Evolutionary conservation across 2,888 invertebrate species (phyloP), one percentile per base, ranked within the genome.

Genomic region (Xylota segnis): DNA sequence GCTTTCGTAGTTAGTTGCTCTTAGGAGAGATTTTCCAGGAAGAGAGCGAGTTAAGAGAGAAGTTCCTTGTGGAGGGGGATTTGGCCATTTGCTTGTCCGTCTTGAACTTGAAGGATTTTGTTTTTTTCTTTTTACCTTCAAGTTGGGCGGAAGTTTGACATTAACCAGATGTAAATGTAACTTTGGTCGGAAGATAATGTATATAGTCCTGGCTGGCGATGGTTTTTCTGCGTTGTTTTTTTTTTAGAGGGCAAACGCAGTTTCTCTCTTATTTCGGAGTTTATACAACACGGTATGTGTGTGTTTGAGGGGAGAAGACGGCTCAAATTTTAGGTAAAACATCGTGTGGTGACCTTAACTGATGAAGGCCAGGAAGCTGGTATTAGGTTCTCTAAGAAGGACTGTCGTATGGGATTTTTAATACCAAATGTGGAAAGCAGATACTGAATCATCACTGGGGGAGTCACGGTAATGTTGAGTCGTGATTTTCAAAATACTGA

Each of bases 41-140:
- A 81, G 84, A 84, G 84, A 9, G 23, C n/a, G 10, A 37, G 4
- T 23, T 45, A 72, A 77, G 83, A 77, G 83, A 7, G 18, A 12
- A 9, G 12, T 16, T 5, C 23, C 5, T 47, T 27, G 4, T 16
- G 34, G 34, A 47, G 27, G 23, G 10, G n/a, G 74, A 63, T 65
- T 74, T 52, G 34, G 47, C n/a, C 47, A 77, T 77, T 54, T 61
- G 77, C 52, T 61, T 66, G 58, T 23, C 29, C 34, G 63, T 83
- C 83, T 78, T 83, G 78, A 78, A 78, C 83, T 63, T 83, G 83
- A 63, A 68, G 74, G 29, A 52, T 72, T 59, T 16, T 58, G 1
- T 2, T 23, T 23, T 23, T 23, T 23, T 23, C 1, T 23, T 23
- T 23, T 23, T 52, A 27, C 50, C 65, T 52, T 23, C 23, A 23